phyloP scores from a whole-genome alignment of 2,797 vertebrate genomes.

The Darevskia mixta region DNA sequence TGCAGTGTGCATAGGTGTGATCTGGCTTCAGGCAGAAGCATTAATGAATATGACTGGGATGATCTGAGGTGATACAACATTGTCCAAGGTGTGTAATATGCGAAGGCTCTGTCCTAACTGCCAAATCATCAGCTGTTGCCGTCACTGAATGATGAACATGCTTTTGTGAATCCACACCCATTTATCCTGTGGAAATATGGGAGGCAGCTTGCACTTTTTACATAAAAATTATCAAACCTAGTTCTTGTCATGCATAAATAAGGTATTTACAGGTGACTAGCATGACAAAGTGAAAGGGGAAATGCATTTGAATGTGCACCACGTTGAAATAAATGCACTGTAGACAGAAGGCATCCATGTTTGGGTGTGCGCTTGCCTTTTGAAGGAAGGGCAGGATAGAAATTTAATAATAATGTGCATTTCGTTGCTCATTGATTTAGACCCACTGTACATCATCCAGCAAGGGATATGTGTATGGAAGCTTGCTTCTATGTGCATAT shows the following conservation, averaged over 20 bases:
- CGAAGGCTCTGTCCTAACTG: background rate
- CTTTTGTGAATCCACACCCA: background rate
- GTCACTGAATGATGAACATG: background rate
- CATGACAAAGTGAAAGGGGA: background rate
- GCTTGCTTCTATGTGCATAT: background rate
- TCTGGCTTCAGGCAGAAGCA: background rate
- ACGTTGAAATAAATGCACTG: background rate
- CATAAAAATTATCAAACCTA: background rate
- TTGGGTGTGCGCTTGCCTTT: background rate
- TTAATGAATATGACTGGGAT: background rate
- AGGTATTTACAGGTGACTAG: background rate
- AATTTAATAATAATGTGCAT: background rate
- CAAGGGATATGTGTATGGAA: background rate
- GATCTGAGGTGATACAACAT: background rate
- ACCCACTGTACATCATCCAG: background rate
- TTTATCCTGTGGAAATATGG: background rate
- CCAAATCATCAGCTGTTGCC: background rate
- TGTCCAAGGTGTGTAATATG: background rate
- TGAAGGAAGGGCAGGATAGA: too few relatives aligned
- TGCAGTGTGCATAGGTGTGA: background rate
- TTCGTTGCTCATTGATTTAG: background rate
- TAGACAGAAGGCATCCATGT: background rate
- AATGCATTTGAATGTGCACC: background rate
- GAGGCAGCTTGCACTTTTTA: background rate
- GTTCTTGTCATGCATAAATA: background rate